Evolutionary conservation across 2,888 invertebrate species (phyloP), one percentile per base, ranked within the genome.

Genomic region (Rhopalosiphum nymphaeae): DNA sequence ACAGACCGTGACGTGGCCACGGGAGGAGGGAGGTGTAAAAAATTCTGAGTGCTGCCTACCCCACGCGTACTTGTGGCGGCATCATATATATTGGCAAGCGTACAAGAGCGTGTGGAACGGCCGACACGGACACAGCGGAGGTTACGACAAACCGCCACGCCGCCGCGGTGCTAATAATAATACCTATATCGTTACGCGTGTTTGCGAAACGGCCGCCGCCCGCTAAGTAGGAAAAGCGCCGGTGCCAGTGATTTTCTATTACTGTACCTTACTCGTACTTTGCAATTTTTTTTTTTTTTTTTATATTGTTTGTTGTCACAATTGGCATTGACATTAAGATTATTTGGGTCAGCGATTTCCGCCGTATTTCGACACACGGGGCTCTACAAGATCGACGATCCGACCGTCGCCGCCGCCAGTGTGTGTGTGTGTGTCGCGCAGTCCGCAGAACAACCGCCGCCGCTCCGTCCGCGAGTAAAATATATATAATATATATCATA

Each of bases 211-310:
- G 5, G 86, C 16, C 86, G 46, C 86, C 13, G 78, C 78, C 36
- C 78, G 46, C 26, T 44, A 86, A 29, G 46, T 44, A 86, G 44
- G 44, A 44, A 42, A 44, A 44, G 44, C 26, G 42, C 86, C 86
- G 86, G 46, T 86, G 86, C 86, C 86, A 86, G 86, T 86, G 78
- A 78, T 78, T 78, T 36, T 78, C 78, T 78, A 78, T 78, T 36
- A 78, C 78, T 78, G 78, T 78, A 78, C 78, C 36, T 36, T 42
- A 21, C 67, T 67, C 16, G 67, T 67, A 67, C 21, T 78, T 78
- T 36, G 78, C 78, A n/a, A 78, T 29, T 78, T 78, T 78, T 36
- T 78, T 78, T 36, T 13, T 11, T 67, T n/a, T 53, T 53, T 53
- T 16, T 16, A 13, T 53, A 4, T 53, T 21, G 1, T 53, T 53